Evolutionary conservation across 30 jellyfish, hydroid and myxozoan species (phyloP).

Genomic region (Pelagia noctiluca): DNA sequence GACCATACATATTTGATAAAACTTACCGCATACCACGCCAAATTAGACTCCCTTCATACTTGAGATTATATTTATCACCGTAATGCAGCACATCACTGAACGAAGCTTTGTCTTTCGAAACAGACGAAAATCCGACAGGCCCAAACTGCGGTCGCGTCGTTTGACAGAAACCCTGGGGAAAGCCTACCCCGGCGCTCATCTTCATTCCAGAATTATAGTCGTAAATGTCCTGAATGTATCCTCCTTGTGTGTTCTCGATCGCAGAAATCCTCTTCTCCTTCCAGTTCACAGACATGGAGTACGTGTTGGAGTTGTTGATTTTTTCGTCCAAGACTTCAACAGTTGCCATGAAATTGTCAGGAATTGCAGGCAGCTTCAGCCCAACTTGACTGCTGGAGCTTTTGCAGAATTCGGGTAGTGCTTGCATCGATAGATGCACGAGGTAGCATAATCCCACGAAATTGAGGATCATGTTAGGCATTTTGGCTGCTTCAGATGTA

Average conservation of each 20-base stretch:
- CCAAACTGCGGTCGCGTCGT: background rate
- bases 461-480: too few relatives aligned
- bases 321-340: too few relatives aligned
- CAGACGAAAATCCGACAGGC: background rate
- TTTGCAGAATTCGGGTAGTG: too few relatives aligned
- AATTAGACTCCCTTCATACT: background rate
- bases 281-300: too few relatives aligned
- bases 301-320: too few relatives aligned
- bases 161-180: background rate
- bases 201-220: constrained; percentile 23
- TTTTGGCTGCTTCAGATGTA: too few relatives aligned
- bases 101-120: background rate
- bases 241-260: background rate
- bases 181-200: background rate
- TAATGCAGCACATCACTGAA: background rate
- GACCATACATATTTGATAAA: background rate
- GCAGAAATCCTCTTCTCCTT: constrained; percentile 18
- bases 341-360: too few relatives aligned
- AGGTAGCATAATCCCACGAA: too few relatives aligned
- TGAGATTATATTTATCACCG: constrained; percentile 8
- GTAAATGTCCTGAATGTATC: constrained; percentile 12
- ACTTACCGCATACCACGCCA: constrained; percentile 15
- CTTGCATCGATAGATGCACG: too few relatives aligned
- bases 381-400: too few relatives aligned
- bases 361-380: too few relatives aligned